A percentile compares a stretch with the other conserved stretches of the same genome.
phyloP scores from a whole-genome alignment of 1,140 invertebrate species.

The Pomacea maculata region DNA sequence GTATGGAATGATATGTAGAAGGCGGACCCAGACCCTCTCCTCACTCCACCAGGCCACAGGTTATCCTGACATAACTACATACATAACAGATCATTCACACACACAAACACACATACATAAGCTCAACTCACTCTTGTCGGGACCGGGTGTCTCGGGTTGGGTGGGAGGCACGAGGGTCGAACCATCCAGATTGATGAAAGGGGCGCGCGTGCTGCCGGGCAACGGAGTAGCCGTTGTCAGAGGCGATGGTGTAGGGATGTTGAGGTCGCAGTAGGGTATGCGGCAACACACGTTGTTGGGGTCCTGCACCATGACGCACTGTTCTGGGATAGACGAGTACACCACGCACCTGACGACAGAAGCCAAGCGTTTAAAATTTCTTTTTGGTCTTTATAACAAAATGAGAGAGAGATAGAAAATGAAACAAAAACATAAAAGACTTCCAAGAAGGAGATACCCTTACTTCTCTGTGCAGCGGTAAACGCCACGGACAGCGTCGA shows the following conservation, averaged over 20 bases:
- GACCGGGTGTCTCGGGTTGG: background rate
- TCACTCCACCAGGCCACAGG: background rate
- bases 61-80: background rate
- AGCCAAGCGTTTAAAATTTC: background rate
- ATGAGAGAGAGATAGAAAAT: background rate
- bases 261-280: slow-evolving; percentile 36
- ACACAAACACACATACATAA: background rate
- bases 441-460: background rate
- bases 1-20: background rate
- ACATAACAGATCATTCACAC: background rate
- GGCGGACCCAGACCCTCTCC: background rate
- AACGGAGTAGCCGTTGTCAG: slow-evolving; percentile 16
- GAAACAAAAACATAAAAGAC: background rate
- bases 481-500: slow-evolving; percentile 28
- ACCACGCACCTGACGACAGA: slow-evolving; percentile 4
- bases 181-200: slow-evolving; percentile 6
- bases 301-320: slow-evolving; percentile 32
- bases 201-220: background rate
- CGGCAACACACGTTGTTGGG: slow-evolving; percentile 40
- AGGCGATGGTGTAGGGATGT: slow-evolving; percentile 18
- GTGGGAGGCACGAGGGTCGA: slow-evolving; percentile 10
- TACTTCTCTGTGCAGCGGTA: slow-evolving; percentile 38
- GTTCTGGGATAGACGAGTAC: slow-evolving; percentile 9
- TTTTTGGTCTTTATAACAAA: background rate
- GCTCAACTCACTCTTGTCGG: slow-evolving; percentile 2